A percentile compares a stretch with the other conserved stretches of the same genome.
Evolutionary conservation across 2,113 vertebrate genomes (phyloP).

Genomic region (Alosa alosa): DNA sequence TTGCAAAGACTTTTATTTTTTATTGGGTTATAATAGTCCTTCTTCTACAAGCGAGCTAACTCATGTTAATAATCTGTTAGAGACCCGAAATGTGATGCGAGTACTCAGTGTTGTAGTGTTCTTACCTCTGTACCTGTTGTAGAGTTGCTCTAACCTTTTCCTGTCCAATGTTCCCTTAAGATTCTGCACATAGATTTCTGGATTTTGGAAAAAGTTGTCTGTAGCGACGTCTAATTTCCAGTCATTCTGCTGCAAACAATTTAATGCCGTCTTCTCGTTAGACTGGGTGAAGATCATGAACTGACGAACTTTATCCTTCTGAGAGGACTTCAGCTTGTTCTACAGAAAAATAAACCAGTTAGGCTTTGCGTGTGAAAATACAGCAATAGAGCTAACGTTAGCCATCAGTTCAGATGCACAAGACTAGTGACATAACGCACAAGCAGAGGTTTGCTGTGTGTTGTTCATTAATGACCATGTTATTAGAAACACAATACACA

Average conservation of each 20-base stretch:
- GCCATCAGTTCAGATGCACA: background rate
- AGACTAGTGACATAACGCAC: background rate
- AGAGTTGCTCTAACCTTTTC: constrained; percentile 94
- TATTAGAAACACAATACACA: background rate
- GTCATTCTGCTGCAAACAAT: constrained; percentile 96
- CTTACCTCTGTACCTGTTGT: constrained; percentile 96
- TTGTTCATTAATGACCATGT: background rate
- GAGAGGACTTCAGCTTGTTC: constrained; percentile 99
- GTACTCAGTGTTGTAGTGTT: background rate
- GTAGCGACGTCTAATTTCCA: constrained; percentile 99
- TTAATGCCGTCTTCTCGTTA: constrained; percentile 95
- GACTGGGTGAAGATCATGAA: constrained; percentile 99
- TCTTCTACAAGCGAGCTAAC: background rate
- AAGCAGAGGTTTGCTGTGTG: background rate
- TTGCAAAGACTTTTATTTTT: background rate
- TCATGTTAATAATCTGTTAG: background rate
- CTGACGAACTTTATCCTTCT: constrained; percentile 99
- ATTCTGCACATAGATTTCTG: constrained; percentile 92
- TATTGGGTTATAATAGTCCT: background rate
- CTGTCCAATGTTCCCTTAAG: constrained; percentile 90
- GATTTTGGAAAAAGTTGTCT: constrained; percentile 98
- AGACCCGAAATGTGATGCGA: background rate
- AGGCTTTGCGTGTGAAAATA: background rate
- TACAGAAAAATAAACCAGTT: constrained; percentile 59
- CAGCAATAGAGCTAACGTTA: background rate